Evolutionary conservation across 2,888 invertebrate genomes (phyloP), one percentile per base, ranked within the genome.

Genomic region (Deilephila porcellus): DNA sequence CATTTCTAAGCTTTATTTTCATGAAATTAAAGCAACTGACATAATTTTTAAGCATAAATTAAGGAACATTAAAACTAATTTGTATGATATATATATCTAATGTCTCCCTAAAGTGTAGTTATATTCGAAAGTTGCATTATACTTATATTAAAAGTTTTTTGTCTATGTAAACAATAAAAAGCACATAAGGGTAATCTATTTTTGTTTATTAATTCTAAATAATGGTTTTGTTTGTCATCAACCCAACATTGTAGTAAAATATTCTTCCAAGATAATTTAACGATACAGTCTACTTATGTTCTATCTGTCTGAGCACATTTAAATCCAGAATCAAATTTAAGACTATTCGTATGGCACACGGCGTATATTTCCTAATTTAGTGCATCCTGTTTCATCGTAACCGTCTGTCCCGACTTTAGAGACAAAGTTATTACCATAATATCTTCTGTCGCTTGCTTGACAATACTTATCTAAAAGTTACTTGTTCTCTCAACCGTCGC

Each of bases 381-480:
- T 88, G 85, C 87, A 88, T 90, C 88, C 89, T 88, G 88, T 85
- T 83, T 80, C 82, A 76, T 82, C 84, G 86, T 86, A 86, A 84
- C 84, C 85, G 85, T 25, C 45, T 67, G 67, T 83, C 87, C 77
- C 83, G 83, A 82, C 86, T 87, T 86, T 79, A 80, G 79, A 86
- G 83, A 80, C 83, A 81, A 88, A 90, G 86, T 92, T 92, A 93
- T 94, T 89, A 89, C 91, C 88, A 86, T 89, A 88, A 90, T 90
- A 88, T 88, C 86, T 81, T 45, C 86, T 85, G 56, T 85, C 88
- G 88, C 84, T 83, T 82, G 82, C 80, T 81, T 80, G 82, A 89
- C 87, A 89, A 88, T 90, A 90, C 90, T 91, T 93, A 93, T 93
- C 93, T 93, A 92, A 91, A 90, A 91, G 86, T 88, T 90, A 84